Evolutionary conservation across 92 coral and sea anemone species (phyloP).

Genomic region (Paragorgia papillata): DNA sequence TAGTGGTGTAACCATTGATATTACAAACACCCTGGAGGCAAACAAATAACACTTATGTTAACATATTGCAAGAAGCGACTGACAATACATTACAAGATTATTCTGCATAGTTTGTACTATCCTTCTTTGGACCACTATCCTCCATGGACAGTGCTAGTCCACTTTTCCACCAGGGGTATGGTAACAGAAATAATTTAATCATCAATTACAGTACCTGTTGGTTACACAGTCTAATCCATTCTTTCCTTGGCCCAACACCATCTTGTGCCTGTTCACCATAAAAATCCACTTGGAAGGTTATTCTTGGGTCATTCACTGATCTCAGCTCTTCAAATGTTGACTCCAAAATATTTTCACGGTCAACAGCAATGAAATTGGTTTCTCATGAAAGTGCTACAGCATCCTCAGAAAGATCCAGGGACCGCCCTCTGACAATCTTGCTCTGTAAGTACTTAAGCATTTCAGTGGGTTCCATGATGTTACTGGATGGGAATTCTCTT

Average conservation of each 20-base stretch:
- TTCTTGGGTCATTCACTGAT: constrained; percentile 29
- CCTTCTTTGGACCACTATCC: no score
- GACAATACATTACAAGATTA: no score
- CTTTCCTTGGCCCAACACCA: constrained; percentile 57
- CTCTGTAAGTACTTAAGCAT: constrained; percentile 51
- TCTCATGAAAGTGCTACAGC: constrained; percentile 45
- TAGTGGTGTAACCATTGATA: no score
- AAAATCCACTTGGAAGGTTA: constrained; percentile 64
- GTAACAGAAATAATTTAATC: no score
- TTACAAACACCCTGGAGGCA: no score
- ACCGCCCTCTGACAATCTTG: constrained; percentile 48
- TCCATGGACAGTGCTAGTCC: no score
- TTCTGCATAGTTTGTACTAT: no score
- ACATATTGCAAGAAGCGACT: no score
- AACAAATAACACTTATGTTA: no score
- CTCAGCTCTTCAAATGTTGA: constrained; percentile 42
- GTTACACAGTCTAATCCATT: background rate
- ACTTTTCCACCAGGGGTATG: no score
- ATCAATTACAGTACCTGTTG: no score
- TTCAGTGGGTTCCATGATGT: constrained; percentile 49
- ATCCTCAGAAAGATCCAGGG: no score
- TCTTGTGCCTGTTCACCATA: constrained; percentile 61
- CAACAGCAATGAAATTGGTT: constrained; percentile 59
- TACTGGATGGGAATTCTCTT: constrained; percentile 18
- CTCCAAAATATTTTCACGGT: constrained; percentile 44